Evolutionary conservation across 2,888 invertebrate genomes (phyloP), one percentile per base, ranked within the genome.

Genomic region (Agonopterix arenella): DNA sequence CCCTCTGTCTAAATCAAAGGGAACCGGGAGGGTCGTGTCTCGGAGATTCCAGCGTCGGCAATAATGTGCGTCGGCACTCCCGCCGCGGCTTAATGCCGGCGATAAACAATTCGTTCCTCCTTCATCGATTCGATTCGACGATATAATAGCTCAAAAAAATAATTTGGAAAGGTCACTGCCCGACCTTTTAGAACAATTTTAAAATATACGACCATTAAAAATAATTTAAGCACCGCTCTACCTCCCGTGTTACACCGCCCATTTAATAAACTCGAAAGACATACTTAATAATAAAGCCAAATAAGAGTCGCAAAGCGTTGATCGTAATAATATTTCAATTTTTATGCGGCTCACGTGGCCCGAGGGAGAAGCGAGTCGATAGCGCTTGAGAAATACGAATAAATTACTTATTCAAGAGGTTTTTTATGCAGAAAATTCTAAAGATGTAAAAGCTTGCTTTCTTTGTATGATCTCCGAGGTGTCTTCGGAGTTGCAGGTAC

Each of bases 81-180:
- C 66, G 76, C 67, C 65, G 68, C 68, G 70, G 70, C 70, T 77
- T 80, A 79, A 82, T 80, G 70, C 76, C 75, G 68, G 73, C 67
- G 73, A 77, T 83, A 83, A 84, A 76, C 77, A 76, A 85, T 86
- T 84, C 72, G 84, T 78, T 78, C 72, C 80, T 74, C 74, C 65
- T 77, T 76, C 76, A 76, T 70, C 50, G 72, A 79, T 79, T 77
- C 70, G 66, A 69, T 73, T 69, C 73, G 66, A 72, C 73, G 66
- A 71, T 68, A 66, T 79, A 73, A 76, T 73, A 72, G 68, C 70
- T 73, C 66, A 67, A 70, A 73, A 80, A 76, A 80, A 70, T 76
- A 69, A 76, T 81, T 80, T 70, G 70, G 67, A 67, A 76, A 70
- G 72, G 76, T 73, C 65, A 65, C 61, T 60, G 64, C 59, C 70